Evolutionary conservation across 2,888 invertebrate species (phyloP).

Genomic region (Siphonodentalium dalli): DNA sequence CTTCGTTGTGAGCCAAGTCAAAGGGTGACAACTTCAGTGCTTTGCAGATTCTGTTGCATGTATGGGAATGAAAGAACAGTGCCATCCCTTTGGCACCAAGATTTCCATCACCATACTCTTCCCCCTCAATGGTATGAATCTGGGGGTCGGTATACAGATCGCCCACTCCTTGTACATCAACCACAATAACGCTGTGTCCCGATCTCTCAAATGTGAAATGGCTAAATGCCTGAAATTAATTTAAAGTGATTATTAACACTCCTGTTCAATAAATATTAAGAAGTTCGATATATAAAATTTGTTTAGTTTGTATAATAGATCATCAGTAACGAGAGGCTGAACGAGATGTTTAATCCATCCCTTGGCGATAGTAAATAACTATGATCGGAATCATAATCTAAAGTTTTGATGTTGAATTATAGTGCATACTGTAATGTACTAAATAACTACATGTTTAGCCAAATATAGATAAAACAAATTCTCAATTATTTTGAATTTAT

Average conservation of each 20-base stretch:
- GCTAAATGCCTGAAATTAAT: conserved; percentile 67
- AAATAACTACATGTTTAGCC: no score
- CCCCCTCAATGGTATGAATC: conserved; percentile 69
- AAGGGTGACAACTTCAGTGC: conserved; percentile 68
- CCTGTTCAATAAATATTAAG: no score
- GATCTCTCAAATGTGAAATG: conserved; percentile 72
- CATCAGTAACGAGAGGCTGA: no score
- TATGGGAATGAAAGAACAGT: conserved; percentile 70
- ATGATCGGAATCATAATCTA: no score
- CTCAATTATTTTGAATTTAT: no score
- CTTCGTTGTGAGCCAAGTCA: conserved; percentile 67
- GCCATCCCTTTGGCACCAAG: conserved; percentile 71
- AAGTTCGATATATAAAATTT: no score
- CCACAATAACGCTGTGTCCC: conserved; percentile 70
- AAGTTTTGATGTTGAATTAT: no score
- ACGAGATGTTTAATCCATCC: no score
- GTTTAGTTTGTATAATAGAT: no score
- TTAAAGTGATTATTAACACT: not conserved
- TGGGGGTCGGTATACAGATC: conserved; percentile 72
- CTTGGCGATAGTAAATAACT: no score
- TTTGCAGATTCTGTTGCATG: conserved; percentile 69
- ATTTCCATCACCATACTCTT: conserved; percentile 70
- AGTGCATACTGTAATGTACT: no score
- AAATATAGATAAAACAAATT: no score
- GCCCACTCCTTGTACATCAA: conserved; percentile 71